phyloP scores from a whole-genome alignment of 2,888 invertebrate genomes.

The Cephus runcator region DNA sequence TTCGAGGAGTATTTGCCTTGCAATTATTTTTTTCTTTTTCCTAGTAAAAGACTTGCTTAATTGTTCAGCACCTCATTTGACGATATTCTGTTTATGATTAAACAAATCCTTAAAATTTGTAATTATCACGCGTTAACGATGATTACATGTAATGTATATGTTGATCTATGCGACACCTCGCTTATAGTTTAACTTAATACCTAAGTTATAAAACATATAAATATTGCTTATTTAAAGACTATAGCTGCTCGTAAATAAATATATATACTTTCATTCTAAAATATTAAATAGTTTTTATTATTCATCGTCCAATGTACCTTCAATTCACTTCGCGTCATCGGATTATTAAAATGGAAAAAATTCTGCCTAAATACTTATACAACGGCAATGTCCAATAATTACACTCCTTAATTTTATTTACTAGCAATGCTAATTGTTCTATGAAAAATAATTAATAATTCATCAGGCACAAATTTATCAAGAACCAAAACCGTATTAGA shows the following conservation, averaged over 20 bases:
- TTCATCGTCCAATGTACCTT: background rate
- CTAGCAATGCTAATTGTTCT: background rate
- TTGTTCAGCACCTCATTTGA: background rate
- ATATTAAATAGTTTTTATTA: slow-evolving; percentile 30
- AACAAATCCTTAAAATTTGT: background rate
- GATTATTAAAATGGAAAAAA: slow-evolving; percentile 2
- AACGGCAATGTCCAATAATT: background rate
- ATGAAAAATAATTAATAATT: background rate
- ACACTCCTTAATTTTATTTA: background rate
- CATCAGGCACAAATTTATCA: background rate
- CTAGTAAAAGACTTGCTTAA: background rate
- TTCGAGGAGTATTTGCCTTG: background rate
- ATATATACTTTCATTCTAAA: slow-evolving; percentile 36
- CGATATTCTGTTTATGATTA: background rate
- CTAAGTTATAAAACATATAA: slow-evolving; percentile 57
- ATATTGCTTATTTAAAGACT: slow-evolving; percentile 53
- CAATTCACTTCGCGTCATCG: background rate
- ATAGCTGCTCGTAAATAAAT: slow-evolving; percentile 51
- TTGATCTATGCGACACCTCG: slow-evolving; percentile 44
- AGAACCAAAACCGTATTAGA: background rate
- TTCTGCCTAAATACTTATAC: slow-evolving; percentile 17
- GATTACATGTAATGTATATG: slow-evolving; percentile 26
- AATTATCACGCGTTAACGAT: background rate
- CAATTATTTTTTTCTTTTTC: background rate
- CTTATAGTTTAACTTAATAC: slow-evolving; percentile 46